Percentiles rank a stretch among this genome's conserved stretches.
phyloP scores from a whole-genome alignment of 2,797 vertebrate species.

The Hoplostethus mediterraneus region DNA sequence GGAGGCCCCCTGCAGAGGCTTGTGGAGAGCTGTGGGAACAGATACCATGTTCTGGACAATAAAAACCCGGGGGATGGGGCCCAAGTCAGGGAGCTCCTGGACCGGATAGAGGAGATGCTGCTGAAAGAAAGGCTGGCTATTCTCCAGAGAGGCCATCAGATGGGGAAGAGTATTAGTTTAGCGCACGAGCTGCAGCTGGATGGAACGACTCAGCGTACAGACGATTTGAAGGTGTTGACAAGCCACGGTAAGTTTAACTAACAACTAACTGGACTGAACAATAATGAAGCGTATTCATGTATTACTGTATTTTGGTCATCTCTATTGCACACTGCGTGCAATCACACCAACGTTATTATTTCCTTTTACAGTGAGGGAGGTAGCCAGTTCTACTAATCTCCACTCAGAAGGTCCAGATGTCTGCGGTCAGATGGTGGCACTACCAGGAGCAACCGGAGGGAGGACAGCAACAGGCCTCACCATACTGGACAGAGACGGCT shows the following conservation, averaged over 20 bases:
- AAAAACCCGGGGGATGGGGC: slow-evolving; percentile 38
- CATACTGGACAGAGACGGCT: slow-evolving; percentile 12
- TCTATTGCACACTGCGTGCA: not conserved
- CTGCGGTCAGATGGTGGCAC: slow-evolving; percentile 17
- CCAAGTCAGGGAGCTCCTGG: slow-evolving; percentile 73
- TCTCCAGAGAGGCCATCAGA: slow-evolving; percentile 24
- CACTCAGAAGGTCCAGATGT: not conserved
- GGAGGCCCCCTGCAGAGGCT: slow-evolving; percentile 68
- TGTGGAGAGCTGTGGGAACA: slow-evolving; percentile 74
- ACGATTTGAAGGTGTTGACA: not conserved
- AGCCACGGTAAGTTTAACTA: slow-evolving; percentile 54
- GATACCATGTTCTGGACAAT: slow-evolving; percentile 80
- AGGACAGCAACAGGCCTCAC: not conserved
- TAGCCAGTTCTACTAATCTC: not conserved
- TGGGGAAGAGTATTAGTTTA: slow-evolving; percentile 22
- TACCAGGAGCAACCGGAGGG: slow-evolving; percentile 19
- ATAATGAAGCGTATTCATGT: too few species aligned
- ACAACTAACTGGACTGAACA: too few species aligned
- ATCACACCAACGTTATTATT: slow-evolving; percentile 17
- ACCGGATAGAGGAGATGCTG: slow-evolving; percentile 72
- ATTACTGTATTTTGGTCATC: not conserved
- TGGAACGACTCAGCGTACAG: not conserved
- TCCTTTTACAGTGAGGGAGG: slow-evolving; percentile 51
- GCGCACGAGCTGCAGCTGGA: not conserved
- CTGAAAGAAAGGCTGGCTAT: slow-evolving; percentile 33